Evolutionary conservation across 2,113 vertebrate genomes (phyloP).

Genomic region (Psilopogon haemacephalus): DNA sequence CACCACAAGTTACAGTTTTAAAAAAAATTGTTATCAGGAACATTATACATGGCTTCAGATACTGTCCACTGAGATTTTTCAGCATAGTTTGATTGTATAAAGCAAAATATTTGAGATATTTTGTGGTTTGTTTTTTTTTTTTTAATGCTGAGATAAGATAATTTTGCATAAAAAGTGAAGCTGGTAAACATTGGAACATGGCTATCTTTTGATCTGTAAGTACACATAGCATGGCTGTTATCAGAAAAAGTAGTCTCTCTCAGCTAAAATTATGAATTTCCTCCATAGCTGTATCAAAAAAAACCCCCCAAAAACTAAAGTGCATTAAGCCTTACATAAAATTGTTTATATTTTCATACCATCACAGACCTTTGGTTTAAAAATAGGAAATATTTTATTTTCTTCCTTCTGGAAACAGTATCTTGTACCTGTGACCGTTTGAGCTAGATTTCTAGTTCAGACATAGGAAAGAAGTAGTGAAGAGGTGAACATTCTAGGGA

Average conservation of each 20-base stretch:
- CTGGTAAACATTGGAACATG: not conserved
- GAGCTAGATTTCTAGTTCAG: too few relatives aligned
- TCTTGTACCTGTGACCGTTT: too few relatives aligned
- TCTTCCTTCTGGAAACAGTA: not conserved
- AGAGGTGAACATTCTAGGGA: too few relatives aligned
- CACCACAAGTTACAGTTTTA: not conserved
- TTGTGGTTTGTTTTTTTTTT: not conserved
- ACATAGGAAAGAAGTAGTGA: too few relatives aligned
- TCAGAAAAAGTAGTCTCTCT: not conserved
- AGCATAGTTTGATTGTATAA: not conserved
- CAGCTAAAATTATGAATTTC: not conserved
- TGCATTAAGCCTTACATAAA: not conserved
- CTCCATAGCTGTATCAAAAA: not conserved
- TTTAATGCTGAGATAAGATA: not conserved
- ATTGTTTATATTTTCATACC: not conserved
- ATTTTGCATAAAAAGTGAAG: not conserved
- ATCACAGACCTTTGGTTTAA: not conserved
- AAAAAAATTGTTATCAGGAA: rapidly evolving
- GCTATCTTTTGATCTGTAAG: not conserved
- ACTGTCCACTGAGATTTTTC: not conserved
- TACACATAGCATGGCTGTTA: not conserved
- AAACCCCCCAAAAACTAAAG: too few relatives aligned
- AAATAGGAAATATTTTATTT: not conserved
- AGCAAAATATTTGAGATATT: not conserved
- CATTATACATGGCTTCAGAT: not conserved